These are phyloP conservation scores for Stegostoma tigrinum DNA, from an alignment of 2,113 vertebrate species.

Conservation along the genomic window DNA sequence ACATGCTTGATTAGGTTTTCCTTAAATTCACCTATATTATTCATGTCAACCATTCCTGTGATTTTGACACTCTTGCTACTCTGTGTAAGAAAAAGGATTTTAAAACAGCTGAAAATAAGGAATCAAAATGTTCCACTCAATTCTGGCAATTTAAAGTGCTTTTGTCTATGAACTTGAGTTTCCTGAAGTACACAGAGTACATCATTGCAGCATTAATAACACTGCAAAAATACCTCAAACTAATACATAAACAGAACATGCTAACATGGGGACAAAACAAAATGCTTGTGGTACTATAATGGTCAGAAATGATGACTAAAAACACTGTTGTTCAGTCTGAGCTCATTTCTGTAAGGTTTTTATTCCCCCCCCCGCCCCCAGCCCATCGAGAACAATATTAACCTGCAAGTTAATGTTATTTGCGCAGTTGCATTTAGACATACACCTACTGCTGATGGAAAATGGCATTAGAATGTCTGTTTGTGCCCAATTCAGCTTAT, in stretches of 20 bases:
- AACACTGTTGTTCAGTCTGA: neutral
- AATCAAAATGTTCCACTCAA: neutral
- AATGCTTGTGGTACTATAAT: neutral
- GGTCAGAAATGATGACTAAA: neutral
- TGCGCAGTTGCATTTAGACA: neutral
- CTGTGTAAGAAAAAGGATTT: neutral
- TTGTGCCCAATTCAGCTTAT: neutral
- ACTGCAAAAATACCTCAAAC: no score
- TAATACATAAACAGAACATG: neutral
- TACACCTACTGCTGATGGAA: neutral
- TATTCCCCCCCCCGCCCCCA: neutral
- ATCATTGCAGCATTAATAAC: neutral
- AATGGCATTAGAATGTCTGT: neutral
- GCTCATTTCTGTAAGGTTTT: neutral
- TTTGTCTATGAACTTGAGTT: neutral
- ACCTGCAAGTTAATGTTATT: neutral
- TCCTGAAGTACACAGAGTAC: neutral
- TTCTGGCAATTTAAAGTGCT: neutral
- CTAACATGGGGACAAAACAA: neutral
- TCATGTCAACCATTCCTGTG: neutral
- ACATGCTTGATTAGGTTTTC: neutral
- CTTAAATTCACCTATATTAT: neutral
- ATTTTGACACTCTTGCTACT: neutral
- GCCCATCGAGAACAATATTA: neutral
- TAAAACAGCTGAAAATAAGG: neutral